A percentile compares a stretch with the other conserved stretches of the same genome.
Evolutionary conservation across 2,888 invertebrate species (phyloP).

Genomic region (Melieria omissa): DNA sequence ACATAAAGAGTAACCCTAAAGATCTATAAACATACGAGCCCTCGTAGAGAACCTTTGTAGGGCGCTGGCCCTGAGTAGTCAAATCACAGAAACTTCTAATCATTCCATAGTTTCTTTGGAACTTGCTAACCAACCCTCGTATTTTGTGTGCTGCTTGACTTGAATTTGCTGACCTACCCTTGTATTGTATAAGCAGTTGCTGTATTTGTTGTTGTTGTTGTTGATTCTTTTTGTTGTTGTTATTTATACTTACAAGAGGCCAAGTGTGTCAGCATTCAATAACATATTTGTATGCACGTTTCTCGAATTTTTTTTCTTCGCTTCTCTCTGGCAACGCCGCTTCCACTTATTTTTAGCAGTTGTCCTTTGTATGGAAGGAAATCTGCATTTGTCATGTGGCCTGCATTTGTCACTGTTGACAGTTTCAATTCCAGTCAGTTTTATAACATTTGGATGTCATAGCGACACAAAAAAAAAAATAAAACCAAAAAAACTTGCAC

Average conservation of each 20-base stretch:
- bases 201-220: background rate
- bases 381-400: constrained; percentile 42
- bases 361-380: constrained; percentile 8
- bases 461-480: background rate
- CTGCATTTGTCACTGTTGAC: constrained; percentile 39
- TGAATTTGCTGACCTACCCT: too few species aligned
- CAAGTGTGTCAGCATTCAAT: too few species aligned
- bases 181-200: background rate
- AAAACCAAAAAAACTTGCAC: background rate
- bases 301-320: background rate
- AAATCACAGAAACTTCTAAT: too few species aligned
- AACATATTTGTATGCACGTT: background rate
- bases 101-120: too few species aligned
- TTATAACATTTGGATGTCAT: constrained; percentile 4
- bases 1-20: too few species aligned
- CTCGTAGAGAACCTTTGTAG: too few species aligned
- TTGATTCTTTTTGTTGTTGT: background rate
- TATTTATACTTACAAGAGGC: background rate
- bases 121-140: too few species aligned
- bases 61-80: too few species aligned
- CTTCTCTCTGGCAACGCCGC: background rate
- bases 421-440: constrained; percentile 44
- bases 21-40: too few species aligned
- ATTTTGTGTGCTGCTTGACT: too few species aligned
- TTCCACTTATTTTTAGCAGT: background rate